Evolutionary conservation across 2,113 vertebrate species (phyloP).

Genomic region (Saguinus imperator): DNA sequence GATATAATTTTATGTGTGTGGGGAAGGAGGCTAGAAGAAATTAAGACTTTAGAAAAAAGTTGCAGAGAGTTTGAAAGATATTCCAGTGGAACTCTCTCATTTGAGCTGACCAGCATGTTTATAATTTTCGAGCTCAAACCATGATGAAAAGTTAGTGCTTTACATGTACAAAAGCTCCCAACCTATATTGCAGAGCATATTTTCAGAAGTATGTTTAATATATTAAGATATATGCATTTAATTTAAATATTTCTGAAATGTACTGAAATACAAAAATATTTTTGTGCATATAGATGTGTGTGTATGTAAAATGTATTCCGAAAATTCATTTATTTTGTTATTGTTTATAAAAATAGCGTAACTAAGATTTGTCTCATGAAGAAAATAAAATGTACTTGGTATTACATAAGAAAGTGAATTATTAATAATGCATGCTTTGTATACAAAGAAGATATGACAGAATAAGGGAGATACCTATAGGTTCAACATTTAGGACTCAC

Average conservation of each 20-base stretch:
- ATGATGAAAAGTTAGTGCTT: not conserved
- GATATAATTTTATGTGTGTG: not conserved
- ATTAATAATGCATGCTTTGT: not conserved
- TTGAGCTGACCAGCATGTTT: not conserved
- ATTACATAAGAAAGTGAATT: not conserved
- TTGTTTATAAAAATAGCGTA: not conserved
- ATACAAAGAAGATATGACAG: not conserved
- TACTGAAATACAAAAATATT: not conserved
- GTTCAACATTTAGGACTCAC: not conserved
- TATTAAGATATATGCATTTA: not conserved
- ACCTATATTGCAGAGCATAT: not conserved
- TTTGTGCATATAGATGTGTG: fast-evolving
- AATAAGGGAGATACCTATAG: not conserved
- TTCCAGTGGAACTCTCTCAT: not conserved
- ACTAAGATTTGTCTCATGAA: not conserved
- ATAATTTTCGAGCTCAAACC: not conserved
- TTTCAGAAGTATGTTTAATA: not conserved
- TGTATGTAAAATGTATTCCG: not conserved
- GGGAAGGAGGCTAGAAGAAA: not conserved
- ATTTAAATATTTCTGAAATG: not conserved
- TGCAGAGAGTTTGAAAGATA: not conserved
- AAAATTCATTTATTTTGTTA: not conserved
- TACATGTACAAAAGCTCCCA: not conserved
- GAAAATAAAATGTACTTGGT: not conserved
- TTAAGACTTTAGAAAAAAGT: not conserved